These are phyloP conservation scores for Amaurobius ferox DNA, from an alignment of 2,888 invertebrate genomes.

Conservation along the genomic window DNA sequence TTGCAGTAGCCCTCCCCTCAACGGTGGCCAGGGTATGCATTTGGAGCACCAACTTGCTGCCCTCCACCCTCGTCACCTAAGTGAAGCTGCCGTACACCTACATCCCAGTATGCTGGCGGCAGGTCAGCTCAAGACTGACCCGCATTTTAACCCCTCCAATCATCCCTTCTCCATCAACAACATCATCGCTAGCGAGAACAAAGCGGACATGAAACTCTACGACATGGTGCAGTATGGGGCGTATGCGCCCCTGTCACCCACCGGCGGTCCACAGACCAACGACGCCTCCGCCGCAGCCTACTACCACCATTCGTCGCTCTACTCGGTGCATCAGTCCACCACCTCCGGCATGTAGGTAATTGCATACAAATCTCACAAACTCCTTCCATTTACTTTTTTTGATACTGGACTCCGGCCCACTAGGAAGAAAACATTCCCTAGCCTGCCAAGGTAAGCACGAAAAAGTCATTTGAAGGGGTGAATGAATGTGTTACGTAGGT, in stretches of 20 bases:
- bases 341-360: slow-evolving; percentile 72
- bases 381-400: not conserved
- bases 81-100: slow-evolving; percentile 79
- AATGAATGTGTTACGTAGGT: too few species aligned
- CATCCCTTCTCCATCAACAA: slow-evolving; percentile 97
- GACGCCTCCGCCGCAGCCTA: slow-evolving; percentile 72
- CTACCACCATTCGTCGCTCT: slow-evolving; percentile 68
- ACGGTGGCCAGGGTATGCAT: slow-evolving; percentile 58
- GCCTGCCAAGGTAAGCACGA: not conserved
- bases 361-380: not conserved
- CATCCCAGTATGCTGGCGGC: slow-evolving; percentile 80
- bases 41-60: slow-evolving; percentile 63
- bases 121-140: slow-evolving; percentile 76
- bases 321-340: slow-evolving; percentile 70
- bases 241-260: slow-evolving; percentile 76
- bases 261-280: slow-evolving; percentile 62
- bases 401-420: not conserved
- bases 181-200: slow-evolving; percentile 81
- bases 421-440: not conserved
- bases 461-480: too few species aligned
- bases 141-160: slow-evolving; percentile 79
- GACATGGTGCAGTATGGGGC: slow-evolving; percentile 74
- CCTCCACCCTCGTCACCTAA: slow-evolving; percentile 81
- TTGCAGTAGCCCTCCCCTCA: slow-evolving; percentile 52
- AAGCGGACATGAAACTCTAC: slow-evolving; percentile 74